Evolutionary conservation across 1,140 invertebrate genomes (phyloP).

Genomic region (Anastatus disparis): DNA sequence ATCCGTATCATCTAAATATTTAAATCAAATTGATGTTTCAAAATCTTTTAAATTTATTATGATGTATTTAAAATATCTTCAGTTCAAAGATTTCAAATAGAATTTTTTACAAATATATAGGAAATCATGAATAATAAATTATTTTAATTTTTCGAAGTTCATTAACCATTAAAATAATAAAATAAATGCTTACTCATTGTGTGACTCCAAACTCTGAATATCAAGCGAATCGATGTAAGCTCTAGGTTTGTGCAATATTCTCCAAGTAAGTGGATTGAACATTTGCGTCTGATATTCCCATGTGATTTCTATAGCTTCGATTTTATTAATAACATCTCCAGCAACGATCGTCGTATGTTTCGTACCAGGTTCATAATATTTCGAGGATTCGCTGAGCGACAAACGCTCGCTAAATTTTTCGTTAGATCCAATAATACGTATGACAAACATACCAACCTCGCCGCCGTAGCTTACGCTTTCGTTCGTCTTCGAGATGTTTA

Average conservation of each 20-base stretch:
- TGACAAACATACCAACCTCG: constrained; percentile 78
- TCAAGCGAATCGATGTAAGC: constrained; percentile 78
- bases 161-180: no score
- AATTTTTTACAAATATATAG: no score
- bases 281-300: constrained; percentile 82
- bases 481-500: constrained; percentile 78
- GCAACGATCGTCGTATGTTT: constrained; percentile 76
- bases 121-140: no score
- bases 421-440: constrained; percentile 74
- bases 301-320: constrained; percentile 74
- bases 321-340: constrained; percentile 72
- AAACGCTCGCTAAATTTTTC: constrained; percentile 71
- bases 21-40: no score
- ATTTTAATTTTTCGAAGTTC: no score
- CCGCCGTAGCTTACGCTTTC: constrained; percentile 79
- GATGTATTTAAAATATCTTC: no score
- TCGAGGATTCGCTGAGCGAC: constrained; percentile 66
- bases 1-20: no score
- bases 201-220: constrained; percentile 76
- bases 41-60: no score
- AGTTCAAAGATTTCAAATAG: no score
- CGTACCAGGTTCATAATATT: constrained; percentile 78
- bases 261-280: constrained; percentile 86
- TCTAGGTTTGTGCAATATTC: constrained; percentile 76
- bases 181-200: constrained; percentile 69